phyloP scores from a whole-genome alignment of 1,140 invertebrate species.

The Cydia amplana region DNA sequence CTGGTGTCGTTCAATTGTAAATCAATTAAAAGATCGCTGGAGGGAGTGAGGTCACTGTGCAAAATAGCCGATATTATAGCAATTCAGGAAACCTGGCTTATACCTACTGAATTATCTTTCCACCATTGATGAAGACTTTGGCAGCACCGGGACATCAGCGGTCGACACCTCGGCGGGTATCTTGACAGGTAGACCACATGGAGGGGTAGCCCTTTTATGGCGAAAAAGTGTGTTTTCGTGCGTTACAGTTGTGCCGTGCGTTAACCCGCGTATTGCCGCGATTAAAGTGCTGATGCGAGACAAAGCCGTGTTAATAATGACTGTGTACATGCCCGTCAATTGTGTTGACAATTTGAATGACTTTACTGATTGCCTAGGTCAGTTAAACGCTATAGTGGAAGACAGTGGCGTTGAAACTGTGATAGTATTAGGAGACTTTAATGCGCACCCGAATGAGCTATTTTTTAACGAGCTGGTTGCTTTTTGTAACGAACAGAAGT shows the following conservation, averaged over 20 bases:
- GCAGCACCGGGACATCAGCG: too few species aligned
- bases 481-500: too few species aligned
- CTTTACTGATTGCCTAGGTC: slow-evolving; percentile 13
- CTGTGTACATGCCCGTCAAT: neutral
- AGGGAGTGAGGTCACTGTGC: neutral
- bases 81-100: neutral
- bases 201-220: neutral
- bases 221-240: neutral
- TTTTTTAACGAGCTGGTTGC: neutral
- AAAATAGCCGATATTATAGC: neutral
- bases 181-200: neutral
- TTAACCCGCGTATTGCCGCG: slow-evolving; percentile 7
- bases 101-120: neutral
- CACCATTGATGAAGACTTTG: too few species aligned
- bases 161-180: neutral
- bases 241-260: neutral
- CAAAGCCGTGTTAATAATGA: slow-evolving; percentile 6
- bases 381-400: neutral
- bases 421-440: too few species aligned
- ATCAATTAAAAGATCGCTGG: neutral
- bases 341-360: neutral
- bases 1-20: slow-evolving; percentile 2
- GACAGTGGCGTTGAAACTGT: neutral
- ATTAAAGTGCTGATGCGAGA: slow-evolving; percentile 2
- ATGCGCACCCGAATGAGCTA: neutral